Percentiles rank a stretch among this genome's conserved stretches.
Conservation (phyloP, 2,797 vertebrate genomes). For the Catamblyrhynchus diadema region DNA sequence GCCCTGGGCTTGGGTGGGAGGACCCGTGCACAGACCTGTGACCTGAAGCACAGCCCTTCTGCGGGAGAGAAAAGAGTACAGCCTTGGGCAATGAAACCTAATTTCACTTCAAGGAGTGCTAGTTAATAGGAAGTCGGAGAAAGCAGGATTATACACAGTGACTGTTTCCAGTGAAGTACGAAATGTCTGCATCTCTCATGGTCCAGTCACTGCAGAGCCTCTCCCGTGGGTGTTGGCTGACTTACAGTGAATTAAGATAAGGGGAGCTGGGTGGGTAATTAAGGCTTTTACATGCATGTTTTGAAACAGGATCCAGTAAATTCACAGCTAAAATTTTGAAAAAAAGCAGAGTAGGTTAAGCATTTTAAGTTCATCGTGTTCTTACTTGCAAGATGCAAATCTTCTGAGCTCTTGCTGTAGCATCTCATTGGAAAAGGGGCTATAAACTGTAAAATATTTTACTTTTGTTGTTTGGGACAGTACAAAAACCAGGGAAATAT, state of each 20-base stretch:
- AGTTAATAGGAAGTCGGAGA: conserved; percentile 8
- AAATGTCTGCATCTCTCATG: neutral
- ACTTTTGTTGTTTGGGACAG: conserved; percentile 19
- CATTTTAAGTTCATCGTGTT: neutral
- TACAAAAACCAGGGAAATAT: neutral
- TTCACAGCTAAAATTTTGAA: neutral
- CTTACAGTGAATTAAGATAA: conserved; percentile 34
- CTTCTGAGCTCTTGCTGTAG: neutral
- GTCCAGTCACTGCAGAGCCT: conserved; percentile 9
- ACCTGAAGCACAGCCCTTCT: conserved; percentile 36
- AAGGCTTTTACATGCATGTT: conserved; percentile 7
- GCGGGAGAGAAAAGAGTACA: conserved; percentile 1
- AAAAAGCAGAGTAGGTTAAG: neutral
- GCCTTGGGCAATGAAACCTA: conserved; percentile 52
- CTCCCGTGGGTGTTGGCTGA: conserved; percentile 29
- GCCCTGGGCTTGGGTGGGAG: conserved; percentile 47
- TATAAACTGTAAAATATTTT: conserved; percentile 5
- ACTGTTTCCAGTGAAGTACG: neutral
- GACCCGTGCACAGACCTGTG: neutral
- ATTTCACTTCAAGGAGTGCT: conserved; percentile 22
- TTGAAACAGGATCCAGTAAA: conserved; percentile 37
- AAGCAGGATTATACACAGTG: neutral
- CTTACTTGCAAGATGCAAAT: conserved; percentile 30
- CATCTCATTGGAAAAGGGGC: neutral
- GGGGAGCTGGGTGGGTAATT: conserved; percentile 31